phyloP scores from a whole-genome alignment of 2,888 invertebrate genomes.

The Apamea sordens region DNA sequence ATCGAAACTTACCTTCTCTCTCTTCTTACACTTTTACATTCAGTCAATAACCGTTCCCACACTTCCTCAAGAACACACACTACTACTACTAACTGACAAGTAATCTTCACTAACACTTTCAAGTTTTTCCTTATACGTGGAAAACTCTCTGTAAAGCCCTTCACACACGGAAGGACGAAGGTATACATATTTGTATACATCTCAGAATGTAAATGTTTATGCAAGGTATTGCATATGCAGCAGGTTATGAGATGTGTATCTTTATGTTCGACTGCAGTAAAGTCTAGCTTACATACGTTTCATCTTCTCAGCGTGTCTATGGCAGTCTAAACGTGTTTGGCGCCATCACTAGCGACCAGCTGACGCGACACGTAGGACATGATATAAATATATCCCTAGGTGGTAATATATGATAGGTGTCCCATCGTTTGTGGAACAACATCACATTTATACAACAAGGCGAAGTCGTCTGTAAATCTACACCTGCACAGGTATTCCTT shows the following conservation, averaged over 20 bases:
- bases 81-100: slow-evolving; percentile 11
- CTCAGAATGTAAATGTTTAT: too few relatives aligned
- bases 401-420: too few relatives aligned
- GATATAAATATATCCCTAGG: too few relatives aligned
- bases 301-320: background rate
- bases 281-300: background rate
- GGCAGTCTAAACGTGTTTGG: too few relatives aligned
- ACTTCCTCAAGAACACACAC: slow-evolving; percentile 1
- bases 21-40: too few relatives aligned
- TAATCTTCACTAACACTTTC: background rate
- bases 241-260: background rate
- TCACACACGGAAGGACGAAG: background rate
- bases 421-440: too few relatives aligned
- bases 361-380: too few relatives aligned
- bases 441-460: too few relatives aligned
- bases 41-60: background rate
- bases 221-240: background rate
- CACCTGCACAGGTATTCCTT: too few relatives aligned
- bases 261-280: background rate
- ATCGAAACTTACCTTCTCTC: background rate
- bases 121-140: slow-evolving; percentile 11
- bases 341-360: too few relatives aligned
- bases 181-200: background rate
- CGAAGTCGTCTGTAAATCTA: too few relatives aligned
- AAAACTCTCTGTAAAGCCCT: background rate